Evolutionary conservation across 1,140 invertebrate species (phyloP), one percentile per base, ranked within the genome.

Genomic region (Galleria mellonella): DNA sequence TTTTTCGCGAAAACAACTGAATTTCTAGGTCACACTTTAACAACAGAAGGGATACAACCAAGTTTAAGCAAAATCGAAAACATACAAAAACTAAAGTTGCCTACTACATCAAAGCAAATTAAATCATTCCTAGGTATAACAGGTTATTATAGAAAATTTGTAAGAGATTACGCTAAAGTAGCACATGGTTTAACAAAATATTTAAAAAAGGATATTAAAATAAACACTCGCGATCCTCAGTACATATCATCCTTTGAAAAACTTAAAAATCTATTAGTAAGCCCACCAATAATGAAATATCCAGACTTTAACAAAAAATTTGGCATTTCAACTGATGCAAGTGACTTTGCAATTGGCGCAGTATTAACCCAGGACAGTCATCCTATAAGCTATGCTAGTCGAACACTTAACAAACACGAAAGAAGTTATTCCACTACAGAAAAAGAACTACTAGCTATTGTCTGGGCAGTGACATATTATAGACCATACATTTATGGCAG

Each of bases 161-260:
- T 44, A 7, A 43, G 35, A 36, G 43, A 44, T 28, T 44, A 35
- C n/a, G 11, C 43, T 9, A 44, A 44, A 36, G 28, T 44, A 11
- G 35, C 43, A 2, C 32, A 44, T 35, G 32, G 32, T 2, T 9
- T 42, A 3, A 42, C 40, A 4, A 1, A 3, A 0, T 32, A 12
- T 28, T 29, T 44, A 28, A 44, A 44, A 14, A 44, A 44, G 17
- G 9, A 13, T 8, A 37, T 9, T 1, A 36, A 44, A 13, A 23
- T 36, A 8, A 13, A 28, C 2, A 36, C 35, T 27, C n/a, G n/a
- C n/a, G 14, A 32, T 6, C 15, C 35, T 0, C 15, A 35, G 29
- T 44, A 36, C 28, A 44, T 27, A 36, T 7, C 23, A 0, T n/a
- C 32, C 9, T 44, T 44, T 44, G 7, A 35, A 9, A 44, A 11